Evolutionary conservation across 1,140 invertebrate species (phyloP), one percentile per base, ranked within the genome.

Genomic region (Drosophila ananassae): DNA sequence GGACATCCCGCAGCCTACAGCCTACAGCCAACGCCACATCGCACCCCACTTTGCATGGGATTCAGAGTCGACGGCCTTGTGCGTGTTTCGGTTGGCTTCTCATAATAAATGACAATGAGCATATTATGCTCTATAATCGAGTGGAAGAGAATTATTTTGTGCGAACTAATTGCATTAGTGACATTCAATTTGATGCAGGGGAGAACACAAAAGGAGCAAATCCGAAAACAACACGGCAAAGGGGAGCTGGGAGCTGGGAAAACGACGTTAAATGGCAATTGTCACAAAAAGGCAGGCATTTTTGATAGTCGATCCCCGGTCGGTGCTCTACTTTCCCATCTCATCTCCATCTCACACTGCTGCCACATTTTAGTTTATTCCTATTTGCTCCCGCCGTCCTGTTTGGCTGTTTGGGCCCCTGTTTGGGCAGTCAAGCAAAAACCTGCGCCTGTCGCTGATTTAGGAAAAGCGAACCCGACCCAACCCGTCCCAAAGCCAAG

Each of bases 141-240:
- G 84, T 89, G 84, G 84, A 89, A 89, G 85, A 72, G 85, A 89
- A 89, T 89, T 89, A 89, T 89, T 90, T 89, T 89, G 82, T 85
- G 84, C 77, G 76, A 89, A 83, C 89, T 90, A 90, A 90, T 90
- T 90, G 89, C 77, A 90, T 90, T 90, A 90, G 87, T 90, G 77
- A 90, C 87, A 90, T 90, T 90, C 82, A 90, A 90, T 90, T 90
- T 90, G 82, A 82, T 75, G 71, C 72, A 17, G 34, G 28, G 48
- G 54, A 13, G 21, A 28, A 17, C 7, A 4, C 10, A 44, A 48
- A 37, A 13, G 6, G n/a, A n/a, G 17, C 28, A 58, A 32, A 30
- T 30, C 51, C 28, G 34, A 73, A 53, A 21, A 48, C 41, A 44
- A 7, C 41, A 44, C 5, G 60, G 37, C 47, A 22, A 57, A 32